A percentile compares a stretch with the other conserved stretches of the same genome.
Evolutionary conservation across 2,797 vertebrate genomes (phyloP).

Genomic region (Craterocephalus amniculus): DNA sequence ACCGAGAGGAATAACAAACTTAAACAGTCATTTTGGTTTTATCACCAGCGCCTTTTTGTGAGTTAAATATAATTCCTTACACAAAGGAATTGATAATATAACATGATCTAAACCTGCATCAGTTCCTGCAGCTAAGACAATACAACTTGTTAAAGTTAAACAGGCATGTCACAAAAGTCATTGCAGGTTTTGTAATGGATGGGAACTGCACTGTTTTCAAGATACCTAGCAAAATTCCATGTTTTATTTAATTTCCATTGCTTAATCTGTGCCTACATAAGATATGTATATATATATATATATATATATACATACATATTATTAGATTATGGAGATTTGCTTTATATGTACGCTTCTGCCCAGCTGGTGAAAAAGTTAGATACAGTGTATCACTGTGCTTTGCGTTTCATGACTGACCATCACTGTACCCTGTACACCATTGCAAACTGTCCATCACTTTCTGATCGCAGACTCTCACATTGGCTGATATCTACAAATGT

Average conservation of each 20-base stretch:
- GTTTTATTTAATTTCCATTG: not conserved
- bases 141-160: not conserved
- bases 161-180: not conserved
- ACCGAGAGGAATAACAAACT: conserved; percentile 42
- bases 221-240: not conserved
- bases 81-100: not conserved
- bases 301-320: no score
- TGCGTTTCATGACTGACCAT: no score
- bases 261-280: not conserved
- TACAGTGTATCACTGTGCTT: no score
- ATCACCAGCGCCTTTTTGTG: conserved; percentile 34
- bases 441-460: no score
- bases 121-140: conserved; percentile 9
- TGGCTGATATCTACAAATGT: no score
- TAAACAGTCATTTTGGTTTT: conserved; percentile 44
- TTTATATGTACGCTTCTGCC: no score
- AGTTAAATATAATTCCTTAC: conserved; percentile 8
- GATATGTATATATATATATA: no score
- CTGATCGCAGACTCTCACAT: no score
- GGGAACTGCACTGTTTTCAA: not conserved
- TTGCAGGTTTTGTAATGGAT: not conserved
- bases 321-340: no score
- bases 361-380: no score
- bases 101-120: not conserved
- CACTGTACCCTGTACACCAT: no score